Conservation (phyloP, 2,113 vertebrate species). For the Sminthopsis crassicaudata region DNA sequence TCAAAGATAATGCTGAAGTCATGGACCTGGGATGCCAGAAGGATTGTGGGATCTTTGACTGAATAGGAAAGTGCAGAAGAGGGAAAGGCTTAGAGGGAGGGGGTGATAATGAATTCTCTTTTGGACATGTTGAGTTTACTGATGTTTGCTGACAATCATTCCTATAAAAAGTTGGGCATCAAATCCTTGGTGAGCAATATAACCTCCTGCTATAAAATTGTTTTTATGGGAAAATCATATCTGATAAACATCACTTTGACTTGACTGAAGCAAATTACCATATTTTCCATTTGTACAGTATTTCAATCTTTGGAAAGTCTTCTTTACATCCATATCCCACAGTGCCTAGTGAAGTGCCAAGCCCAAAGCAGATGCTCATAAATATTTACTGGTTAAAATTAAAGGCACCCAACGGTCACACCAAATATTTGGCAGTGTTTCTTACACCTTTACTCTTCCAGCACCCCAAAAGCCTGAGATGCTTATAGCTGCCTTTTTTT, state of each 20-base stretch:
- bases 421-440: not conserved
- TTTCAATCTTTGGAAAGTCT: not conserved
- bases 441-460: not conserved
- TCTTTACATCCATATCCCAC: not conserved
- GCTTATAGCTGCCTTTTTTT: not conserved
- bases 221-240: slow-evolving; percentile 19
- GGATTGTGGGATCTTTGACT: not conserved
- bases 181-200: slow-evolving; percentile 45
- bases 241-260: not conserved
- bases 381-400: not conserved
- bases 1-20: not conserved
- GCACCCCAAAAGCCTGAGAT: not conserved
- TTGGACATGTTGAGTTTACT: not conserved
- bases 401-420: not conserved
- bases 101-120: not conserved
- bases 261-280: not conserved
- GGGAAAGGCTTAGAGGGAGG: too few relatives aligned
- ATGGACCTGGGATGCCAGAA: not conserved
- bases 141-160: not conserved
- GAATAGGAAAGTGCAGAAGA: not conserved
- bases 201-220: slow-evolving; percentile 9
- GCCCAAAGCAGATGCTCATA: not conserved
- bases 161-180: slow-evolving; percentile 10
- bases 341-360: not conserved
- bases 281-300: not conserved